Conservation (phyloP, 1,140 invertebrate species). For the Callitettix versicolor region DNA sequence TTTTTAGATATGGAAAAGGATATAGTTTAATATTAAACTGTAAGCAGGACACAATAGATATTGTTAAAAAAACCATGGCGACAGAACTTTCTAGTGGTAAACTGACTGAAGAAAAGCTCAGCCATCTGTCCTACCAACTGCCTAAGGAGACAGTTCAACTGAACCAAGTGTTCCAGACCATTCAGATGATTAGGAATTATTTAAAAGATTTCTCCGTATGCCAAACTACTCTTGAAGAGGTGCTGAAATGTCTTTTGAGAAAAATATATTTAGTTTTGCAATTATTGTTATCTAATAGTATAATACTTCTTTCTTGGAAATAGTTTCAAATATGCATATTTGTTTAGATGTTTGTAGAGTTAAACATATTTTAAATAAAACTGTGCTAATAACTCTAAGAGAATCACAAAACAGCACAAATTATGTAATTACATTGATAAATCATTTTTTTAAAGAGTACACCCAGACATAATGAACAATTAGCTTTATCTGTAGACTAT, state of each 20-base stretch:
- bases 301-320: no score
- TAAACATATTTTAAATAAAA: no score
- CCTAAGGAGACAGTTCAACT: conserved; percentile 25
- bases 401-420: no score
- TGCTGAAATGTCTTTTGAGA: conserved; percentile 24
- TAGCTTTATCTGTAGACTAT: no score
- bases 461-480: no score
- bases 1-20: conserved; percentile 46
- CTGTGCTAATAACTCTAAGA: no score
- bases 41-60: conserved; percentile 18
- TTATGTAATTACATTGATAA: no score
- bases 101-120: conserved; percentile 28
- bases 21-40: conserved; percentile 45
- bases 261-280: no score
- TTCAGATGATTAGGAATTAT: conserved; percentile 34
- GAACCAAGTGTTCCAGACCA: conserved; percentile 38
- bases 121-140: conserved; percentile 22
- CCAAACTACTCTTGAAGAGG: conserved; percentile 51
- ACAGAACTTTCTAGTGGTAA: conserved; percentile 20
- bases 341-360: no score
- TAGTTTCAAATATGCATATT: no score
- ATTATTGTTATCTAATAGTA: no score
- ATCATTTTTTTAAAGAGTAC: no score
- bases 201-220: conserved; percentile 49
- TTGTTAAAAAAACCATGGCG: conserved; percentile 23